Percentiles rank a stretch among this genome's conserved stretches.
Conservation (phyloP, 2,113 vertebrate genomes). For the Thymallus thymallus region DNA sequence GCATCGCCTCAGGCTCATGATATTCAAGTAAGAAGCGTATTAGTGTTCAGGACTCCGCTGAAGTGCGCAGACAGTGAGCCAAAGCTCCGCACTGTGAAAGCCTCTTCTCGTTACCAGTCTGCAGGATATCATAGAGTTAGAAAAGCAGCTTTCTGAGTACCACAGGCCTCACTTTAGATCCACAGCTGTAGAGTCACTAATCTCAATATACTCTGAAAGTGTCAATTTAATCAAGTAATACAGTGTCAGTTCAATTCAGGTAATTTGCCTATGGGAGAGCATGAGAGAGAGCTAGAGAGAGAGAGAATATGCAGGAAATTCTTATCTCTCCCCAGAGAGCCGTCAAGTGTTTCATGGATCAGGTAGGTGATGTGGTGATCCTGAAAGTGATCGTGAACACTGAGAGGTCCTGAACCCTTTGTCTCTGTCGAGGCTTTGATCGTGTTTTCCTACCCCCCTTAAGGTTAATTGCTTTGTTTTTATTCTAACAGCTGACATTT, state of each 20-base stretch:
- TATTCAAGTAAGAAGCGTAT: neutral
- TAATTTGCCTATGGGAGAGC: neutral
- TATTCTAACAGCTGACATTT: conserved; percentile 35
- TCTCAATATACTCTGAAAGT: neutral
- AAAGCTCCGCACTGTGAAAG: too few species aligned
- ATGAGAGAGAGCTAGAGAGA: neutral
- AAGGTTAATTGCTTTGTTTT: conserved; percentile 45
- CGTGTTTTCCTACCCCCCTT: conserved; percentile 16
- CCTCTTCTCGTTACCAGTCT: too few species aligned
- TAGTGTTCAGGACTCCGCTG: neutral
- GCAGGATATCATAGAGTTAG: neutral
- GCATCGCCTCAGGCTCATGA: neutral
- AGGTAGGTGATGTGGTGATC: conserved; percentile 12
- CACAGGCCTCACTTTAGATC: neutral
- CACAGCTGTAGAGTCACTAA: neutral
- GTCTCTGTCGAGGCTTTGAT: conserved; percentile 10
- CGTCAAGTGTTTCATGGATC: conserved; percentile 12
- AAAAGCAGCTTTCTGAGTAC: neutral
- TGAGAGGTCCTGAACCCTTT: conserved; percentile 17
- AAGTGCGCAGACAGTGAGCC: too few species aligned
- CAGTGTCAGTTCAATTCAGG: neutral
- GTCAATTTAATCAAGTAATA: neutral
- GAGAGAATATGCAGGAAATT: neutral
- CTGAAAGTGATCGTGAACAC: conserved; percentile 14
- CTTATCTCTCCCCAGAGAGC: neutral